phyloP scores from a whole-genome alignment of 2,888 invertebrate genomes.

The Taphrorychus bicolor region DNA sequence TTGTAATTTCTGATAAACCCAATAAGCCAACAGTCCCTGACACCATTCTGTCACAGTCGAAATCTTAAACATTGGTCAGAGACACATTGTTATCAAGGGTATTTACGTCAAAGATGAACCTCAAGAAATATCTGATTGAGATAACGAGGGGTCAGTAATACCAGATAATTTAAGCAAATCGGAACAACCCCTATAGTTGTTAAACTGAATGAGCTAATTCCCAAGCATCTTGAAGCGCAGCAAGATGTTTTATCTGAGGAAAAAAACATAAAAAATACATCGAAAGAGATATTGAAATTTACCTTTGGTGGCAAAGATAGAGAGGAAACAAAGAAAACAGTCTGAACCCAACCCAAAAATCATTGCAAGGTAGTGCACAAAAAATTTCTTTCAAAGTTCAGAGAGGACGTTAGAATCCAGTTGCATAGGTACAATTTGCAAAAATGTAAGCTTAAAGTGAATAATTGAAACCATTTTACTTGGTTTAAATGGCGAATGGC shows the following conservation, averaged over 20 bases:
- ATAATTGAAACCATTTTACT: background rate
- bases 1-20: constrained; percentile 34
- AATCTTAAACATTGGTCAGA: background rate
- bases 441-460: too few relatives aligned
- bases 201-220: background rate
- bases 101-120: background rate
- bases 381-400: background rate
- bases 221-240: background rate
- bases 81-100: constrained; percentile 6
- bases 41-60: background rate
- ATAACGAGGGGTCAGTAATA: background rate
- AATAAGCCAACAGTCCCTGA: constrained; percentile 20
- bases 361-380: background rate
- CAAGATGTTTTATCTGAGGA: background rate
- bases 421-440: too few relatives aligned
- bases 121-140: background rate
- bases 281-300: constrained; percentile 8
- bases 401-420: too few relatives aligned
- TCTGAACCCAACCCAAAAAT: background rate
- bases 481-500: background rate
- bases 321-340: background rate
- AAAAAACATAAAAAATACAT: constrained; percentile 13
- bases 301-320: background rate
- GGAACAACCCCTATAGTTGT: background rate
- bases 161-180: background rate